Base-by-base conservation (phyloP, 2,113 vertebrate species). In the Clarias magur region DNA sequence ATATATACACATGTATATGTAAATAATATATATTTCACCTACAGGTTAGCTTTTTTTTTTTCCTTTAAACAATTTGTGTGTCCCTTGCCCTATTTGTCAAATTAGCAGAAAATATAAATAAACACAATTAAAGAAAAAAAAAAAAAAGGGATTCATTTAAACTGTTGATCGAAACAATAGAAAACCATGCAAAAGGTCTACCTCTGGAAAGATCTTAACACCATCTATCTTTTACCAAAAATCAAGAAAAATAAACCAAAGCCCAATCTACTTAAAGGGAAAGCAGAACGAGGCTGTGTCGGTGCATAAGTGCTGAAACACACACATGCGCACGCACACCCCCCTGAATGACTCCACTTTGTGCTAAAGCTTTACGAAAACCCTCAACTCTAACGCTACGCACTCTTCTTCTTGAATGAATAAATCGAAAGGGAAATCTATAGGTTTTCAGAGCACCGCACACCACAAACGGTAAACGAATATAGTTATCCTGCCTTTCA, bases 361-460 rank as follows among this genome's bases (percentile, higher is more conserved):
- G 63, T 27, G 34, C 25, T 68, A 56, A 27, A 67, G 27, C 48
- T 38, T 63, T 11, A 25, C 67, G 80, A 83, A 87, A 57, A 6
- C 42, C 27, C 21, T 60, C 54, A 56, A 56, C 62, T 85, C 89
- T 89, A 91, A 48, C 91, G 85, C 84, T 87, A 87, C 79, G 87
- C 90, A 87, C 88, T 80, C 81, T 56, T 78, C 84, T 53, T 80
- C 65, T 72, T 86, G 90, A 90, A 91, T 88, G 88, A 91, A 92
- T 93, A 94, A 92, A 93, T 92, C 90, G 93, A 92, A 91, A 92
- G 87, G 90, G 90, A 92, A 89, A 93, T 92, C 88, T 92, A 88
- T 89, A 88, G 80, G 91, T 93, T 92, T 93, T 93, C 91, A 92
- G 90, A 94, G 94, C 94, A 96, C 94, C 79, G 92, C 94, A 95